Evolutionary conservation across 2,888 invertebrate species (phyloP), one percentile per base, ranked within the genome.

Genomic region (Lasius fuliginosus): DNA sequence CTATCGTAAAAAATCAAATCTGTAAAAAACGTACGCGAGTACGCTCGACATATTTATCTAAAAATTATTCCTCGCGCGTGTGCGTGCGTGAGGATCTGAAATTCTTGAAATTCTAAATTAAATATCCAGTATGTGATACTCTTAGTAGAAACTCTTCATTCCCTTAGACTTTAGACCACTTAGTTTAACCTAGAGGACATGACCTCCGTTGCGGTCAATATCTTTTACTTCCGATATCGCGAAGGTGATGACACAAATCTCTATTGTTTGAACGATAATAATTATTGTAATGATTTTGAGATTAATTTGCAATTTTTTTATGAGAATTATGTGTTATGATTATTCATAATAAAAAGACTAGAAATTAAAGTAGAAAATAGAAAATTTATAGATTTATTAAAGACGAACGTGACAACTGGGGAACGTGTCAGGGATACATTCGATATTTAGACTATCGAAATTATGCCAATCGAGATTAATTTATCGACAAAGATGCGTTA

Each of bases 201-300:
- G 76, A 76, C 76, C 65, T 76, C 36, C 18, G 76, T 53, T 36
- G 76, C 76, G 76, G 76, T 65, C 76, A 76, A 76, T 76, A 76
- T 76, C 36, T 65, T 36, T 75, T 33, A 33, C 27, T 23, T 76
- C 36, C 53, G 36, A 76, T 65, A 53, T 53, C 46, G 27, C 53
- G 27, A 40, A 64, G 23, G 6, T 65, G 64, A 76, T 65, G 53
- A 76, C 36, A 53, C 49, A 36, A 27, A 6, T 8, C 3, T 27
- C 11, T 42, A 33, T n/a, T 15, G n/a, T 62, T 62, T 33, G 8
- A 40, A 60, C 18, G 3, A 36, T 76, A 76, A 27, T 53, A 33
- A 27, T 18, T 12, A 1, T 40, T 11, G 8, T 53, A 53, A 58
- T 3, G 5, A 76, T 65, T 36, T 40, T 65, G 5, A 5, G 5